Conservation (phyloP, 2,113 vertebrate species). For the Candoia aspera region DNA sequence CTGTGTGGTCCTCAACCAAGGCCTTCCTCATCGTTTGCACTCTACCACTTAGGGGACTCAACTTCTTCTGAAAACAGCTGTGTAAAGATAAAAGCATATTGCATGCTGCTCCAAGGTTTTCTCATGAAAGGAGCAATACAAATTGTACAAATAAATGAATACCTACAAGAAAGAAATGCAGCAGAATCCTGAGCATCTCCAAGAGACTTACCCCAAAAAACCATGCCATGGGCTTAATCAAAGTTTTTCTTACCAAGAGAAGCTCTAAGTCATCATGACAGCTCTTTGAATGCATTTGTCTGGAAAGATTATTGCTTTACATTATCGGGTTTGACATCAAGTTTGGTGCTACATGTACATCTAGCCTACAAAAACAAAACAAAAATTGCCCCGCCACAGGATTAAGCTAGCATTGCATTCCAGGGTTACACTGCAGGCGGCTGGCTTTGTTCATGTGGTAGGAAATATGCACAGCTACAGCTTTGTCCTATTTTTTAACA, state of each 20-base stretch:
- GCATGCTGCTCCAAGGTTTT: background rate
- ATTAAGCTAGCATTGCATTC: conserved; percentile 66
- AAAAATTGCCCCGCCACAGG: conserved; percentile 69
- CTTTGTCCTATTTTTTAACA: conserved; percentile 64
- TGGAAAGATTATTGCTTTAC: conserved; percentile 65
- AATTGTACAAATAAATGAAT: background rate
- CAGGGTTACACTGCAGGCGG: conserved; percentile 54
- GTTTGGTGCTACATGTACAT: conserved; percentile 64
- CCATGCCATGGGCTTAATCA: conserved; percentile 61
- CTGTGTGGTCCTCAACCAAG: too few species aligned
- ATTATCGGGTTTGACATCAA: conserved; percentile 73
- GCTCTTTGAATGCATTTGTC: conserved; percentile 60
- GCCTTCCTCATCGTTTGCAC: background rate
- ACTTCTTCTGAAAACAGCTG: background rate
- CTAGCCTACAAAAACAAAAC: conserved; percentile 68
- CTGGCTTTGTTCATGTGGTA: conserved; percentile 52
- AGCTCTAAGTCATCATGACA: conserved; percentile 62
- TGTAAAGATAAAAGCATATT: background rate
- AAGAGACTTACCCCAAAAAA: conserved; percentile 57
- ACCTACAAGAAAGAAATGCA: conserved; percentile 28
- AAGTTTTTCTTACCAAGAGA: conserved; percentile 56
- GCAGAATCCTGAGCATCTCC: conserved; percentile 46
- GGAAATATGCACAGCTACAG: conserved; percentile 60
- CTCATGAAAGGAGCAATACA: background rate
- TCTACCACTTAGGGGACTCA: background rate